Conservation (phyloP, 2,113 vertebrate species). For the Mastomys natalensis region DNA sequence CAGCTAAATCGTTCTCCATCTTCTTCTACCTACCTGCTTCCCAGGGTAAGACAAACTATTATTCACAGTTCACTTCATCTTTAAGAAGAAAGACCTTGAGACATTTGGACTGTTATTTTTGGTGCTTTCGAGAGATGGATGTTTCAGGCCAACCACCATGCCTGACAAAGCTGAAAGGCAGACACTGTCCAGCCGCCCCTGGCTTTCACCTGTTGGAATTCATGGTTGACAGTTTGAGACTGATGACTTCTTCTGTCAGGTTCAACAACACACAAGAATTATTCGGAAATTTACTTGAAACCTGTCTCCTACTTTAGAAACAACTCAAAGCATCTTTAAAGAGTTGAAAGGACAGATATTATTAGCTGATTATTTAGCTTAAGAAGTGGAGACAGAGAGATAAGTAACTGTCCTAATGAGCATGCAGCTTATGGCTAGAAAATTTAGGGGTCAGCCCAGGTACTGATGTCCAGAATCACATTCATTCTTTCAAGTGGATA, state of each 20-base stretch:
- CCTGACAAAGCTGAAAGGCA: background rate
- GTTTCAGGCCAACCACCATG: background rate
- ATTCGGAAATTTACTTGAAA: slow-evolving; percentile 56
- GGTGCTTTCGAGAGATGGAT: background rate
- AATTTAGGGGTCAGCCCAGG: background rate
- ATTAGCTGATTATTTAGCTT: slow-evolving; percentile 32
- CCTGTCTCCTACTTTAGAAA: slow-evolving; percentile 29
- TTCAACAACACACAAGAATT: background rate
- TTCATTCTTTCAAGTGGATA: background rate
- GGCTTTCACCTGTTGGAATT: background rate
- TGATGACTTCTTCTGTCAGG: background rate
- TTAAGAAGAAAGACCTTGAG: background rate
- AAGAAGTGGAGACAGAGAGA: background rate
- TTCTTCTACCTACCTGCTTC: background rate
- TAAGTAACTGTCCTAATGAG: background rate
- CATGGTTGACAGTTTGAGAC: background rate
- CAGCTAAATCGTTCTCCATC: background rate
- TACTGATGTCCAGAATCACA: background rate
- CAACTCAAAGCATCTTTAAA: slow-evolving; percentile 31
- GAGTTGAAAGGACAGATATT: background rate
- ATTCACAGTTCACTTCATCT: background rate
- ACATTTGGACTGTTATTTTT: background rate
- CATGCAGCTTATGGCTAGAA: background rate
- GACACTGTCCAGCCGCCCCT: background rate
- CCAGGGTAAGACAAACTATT: background rate